Evolutionary conservation across 2,797 vertebrate species (phyloP), one percentile per base, ranked within the genome.

Genomic region (Sarcoramphus papa): DNA sequence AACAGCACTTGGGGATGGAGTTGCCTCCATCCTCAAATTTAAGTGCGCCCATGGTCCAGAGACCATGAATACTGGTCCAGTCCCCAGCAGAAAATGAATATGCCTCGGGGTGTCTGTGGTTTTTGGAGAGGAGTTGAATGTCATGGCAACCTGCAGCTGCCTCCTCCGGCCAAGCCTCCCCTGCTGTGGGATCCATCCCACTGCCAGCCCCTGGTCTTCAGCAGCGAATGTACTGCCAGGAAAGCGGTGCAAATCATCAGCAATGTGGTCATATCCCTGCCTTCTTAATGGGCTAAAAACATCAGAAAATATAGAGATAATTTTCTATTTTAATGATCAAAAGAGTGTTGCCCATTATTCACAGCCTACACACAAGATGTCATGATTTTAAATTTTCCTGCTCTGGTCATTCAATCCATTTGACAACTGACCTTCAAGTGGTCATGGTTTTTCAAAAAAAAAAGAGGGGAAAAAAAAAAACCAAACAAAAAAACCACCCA

Each of bases 311-410:
- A 80, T 2, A 76, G 41, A 85, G 18, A 92, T 24, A 2, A 8
- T 89, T 88, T 95, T 88, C 94, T 85, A 2, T 56, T 95, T 85
- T 88, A 70, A 72, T 86, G 57, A 67, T 67, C 68, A 19, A 60
- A 92, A 88, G 31, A 33, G 31, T 77, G 73, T 83, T 92, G 48
- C n/a, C 88, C 75, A 48, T 92, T 94, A 77, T 85, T 92, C 83
- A 75, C 79, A 93, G 76, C 73, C 85, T 60, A 77, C 79, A 12
- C 64, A 62, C 48, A 81, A 86, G 62, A 75, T 92, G 75, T 48
- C 51, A 45, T 3, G 20, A 33, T 75, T 91, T 90, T 63, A 75
- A 51, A 3, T 90, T 88, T 91, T 74, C 59, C 72, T 85, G 40
- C 2, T 0, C 63, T 45, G 25, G 51, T 95, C 8, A 2, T 59